These are phyloP conservation scores for Diadromus collaris DNA, from an alignment of 2,888 invertebrate genomes.

Conservation along the genomic window DNA sequence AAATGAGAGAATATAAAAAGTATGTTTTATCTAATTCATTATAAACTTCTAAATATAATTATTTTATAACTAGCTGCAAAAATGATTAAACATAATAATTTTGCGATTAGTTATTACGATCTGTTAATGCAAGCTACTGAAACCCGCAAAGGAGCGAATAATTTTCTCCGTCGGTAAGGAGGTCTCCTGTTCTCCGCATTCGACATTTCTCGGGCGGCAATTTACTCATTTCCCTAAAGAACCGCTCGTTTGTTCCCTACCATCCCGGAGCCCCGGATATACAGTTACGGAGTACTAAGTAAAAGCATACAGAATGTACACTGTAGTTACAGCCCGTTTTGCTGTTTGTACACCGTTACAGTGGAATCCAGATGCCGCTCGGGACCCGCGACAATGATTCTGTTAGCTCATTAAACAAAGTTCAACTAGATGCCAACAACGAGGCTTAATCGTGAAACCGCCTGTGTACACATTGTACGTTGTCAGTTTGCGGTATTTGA, in stretches of 20 bases:
- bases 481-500: slow-evolving; percentile 2
- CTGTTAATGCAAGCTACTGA: neutral
- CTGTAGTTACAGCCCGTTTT: neutral
- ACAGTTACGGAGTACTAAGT: neutral
- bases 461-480: slow-evolving; percentile 1
- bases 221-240: neutral
- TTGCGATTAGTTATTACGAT: neutral
- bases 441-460: slow-evolving; percentile 3
- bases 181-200: neutral
- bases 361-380: slow-evolving; percentile 1
- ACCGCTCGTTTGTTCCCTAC: neutral
- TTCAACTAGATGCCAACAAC: slow-evolving; percentile 6
- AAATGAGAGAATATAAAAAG: no score
- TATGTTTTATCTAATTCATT: no score
- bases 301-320: neutral
- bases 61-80: neutral
- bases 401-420: slow-evolving; percentile 2
- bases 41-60: no score
- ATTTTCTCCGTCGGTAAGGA: neutral
- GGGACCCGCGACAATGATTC: slow-evolving; percentile 10
- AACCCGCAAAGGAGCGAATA: neutral
- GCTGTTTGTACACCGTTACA: slow-evolving; percentile 6
- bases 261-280: neutral
- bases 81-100: neutral
- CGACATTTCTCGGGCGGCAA: neutral